A percentile compares a stretch with the other conserved stretches of the same genome.
Evolutionary conservation across 2,113 vertebrate species (phyloP).

Genomic region (Anhinga rufa): DNA sequence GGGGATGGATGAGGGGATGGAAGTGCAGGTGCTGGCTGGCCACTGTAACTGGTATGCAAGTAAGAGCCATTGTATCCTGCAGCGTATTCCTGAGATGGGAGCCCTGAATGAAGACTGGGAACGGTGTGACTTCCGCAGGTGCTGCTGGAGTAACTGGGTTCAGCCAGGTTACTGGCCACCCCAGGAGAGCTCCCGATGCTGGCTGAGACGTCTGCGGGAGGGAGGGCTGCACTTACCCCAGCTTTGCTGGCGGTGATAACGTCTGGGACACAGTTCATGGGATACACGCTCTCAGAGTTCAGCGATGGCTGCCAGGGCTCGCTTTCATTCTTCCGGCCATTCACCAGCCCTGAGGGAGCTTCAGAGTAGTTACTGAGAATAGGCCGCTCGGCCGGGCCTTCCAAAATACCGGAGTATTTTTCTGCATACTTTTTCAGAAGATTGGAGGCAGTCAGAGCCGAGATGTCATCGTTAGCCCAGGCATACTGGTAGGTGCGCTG

Average conservation of each 20-base stretch:
- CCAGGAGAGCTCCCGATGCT: conserved; percentile 94
- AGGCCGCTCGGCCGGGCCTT: conserved; percentile 88
- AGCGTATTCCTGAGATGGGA: conserved; percentile 98
- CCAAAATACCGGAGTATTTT: conserved; percentile 97
- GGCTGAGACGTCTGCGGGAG: conserved; percentile 89
- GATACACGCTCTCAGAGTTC: conserved; percentile 89
- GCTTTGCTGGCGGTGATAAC: conserved; percentile 93
- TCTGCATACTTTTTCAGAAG: conserved; percentile 98
- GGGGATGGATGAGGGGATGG: conserved; percentile 95
- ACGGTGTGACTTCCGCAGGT: conserved; percentile 94
- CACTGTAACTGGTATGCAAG: conserved; percentile 91
- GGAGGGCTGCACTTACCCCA: conserved; percentile 90
- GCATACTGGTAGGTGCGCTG: conserved; percentile 98
- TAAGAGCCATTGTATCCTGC: conserved; percentile 94
- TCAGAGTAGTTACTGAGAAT: conserved; percentile 93
- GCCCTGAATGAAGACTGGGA: conserved; percentile 90
- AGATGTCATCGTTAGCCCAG: conserved; percentile 99
- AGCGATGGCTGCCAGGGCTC: conserved; percentile 89
- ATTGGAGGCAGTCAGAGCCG: conserved; percentile 96
- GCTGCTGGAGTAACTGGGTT: conserved; percentile 93
- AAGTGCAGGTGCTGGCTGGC: conserved; percentile 90
- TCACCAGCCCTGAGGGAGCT: conserved; percentile 85
- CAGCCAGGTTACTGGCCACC: conserved; percentile 91
- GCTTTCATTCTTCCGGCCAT: conserved; percentile 92
- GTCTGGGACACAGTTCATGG: conserved; percentile 96